Evolutionary conservation across 2,888 invertebrate genomes (phyloP).

Genomic region (Drosophila macrospina): DNA sequence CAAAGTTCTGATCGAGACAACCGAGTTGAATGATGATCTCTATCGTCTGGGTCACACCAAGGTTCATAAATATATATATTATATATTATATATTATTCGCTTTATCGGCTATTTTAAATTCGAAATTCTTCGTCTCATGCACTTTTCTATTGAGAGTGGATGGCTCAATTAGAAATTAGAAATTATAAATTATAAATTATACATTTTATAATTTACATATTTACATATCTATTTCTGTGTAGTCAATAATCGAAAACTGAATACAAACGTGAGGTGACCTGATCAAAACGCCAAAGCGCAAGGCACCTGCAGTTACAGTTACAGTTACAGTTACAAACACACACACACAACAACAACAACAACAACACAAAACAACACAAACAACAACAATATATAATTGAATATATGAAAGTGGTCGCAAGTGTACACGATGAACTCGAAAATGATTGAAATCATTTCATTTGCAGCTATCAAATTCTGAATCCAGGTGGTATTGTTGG

Average conservation of each 20-base stretch:
- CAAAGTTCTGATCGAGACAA: conserved; percentile 91
- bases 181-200: too few relatives aligned
- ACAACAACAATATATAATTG: conserved; percentile 2
- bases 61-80: conserved; percentile 92
- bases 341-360: conserved; percentile 31
- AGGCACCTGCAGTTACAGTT: conserved; percentile 39
- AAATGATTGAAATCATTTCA: conserved; percentile 65
- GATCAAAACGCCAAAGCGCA: conserved; percentile 43
- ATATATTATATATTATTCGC: conserved; percentile 29
- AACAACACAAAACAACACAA: conserved; percentile 10
- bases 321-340: conserved; percentile 25
- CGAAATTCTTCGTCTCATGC: conserved; percentile 56
- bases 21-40: conserved; percentile 94
- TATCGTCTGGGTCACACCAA: conserved; percentile 99
- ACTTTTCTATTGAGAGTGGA: conserved; percentile 68
- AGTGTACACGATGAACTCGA: conserved; percentile 33
- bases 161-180: conserved; percentile 59
- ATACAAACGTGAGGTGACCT: conserved; percentile 23
- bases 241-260: conserved; percentile 70
- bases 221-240: conserved; percentile 32
- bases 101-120: conserved; percentile 54
- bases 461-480: conserved; percentile 98
- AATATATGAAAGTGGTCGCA: conserved; percentile 42
- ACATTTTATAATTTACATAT: neutral
- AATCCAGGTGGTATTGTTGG: conserved; percentile 94